These are phyloP conservation scores for Amphilophus citrinellus DNA, from an alignment of 2,113 vertebrate genomes.

Conservation along the genomic window DNA sequence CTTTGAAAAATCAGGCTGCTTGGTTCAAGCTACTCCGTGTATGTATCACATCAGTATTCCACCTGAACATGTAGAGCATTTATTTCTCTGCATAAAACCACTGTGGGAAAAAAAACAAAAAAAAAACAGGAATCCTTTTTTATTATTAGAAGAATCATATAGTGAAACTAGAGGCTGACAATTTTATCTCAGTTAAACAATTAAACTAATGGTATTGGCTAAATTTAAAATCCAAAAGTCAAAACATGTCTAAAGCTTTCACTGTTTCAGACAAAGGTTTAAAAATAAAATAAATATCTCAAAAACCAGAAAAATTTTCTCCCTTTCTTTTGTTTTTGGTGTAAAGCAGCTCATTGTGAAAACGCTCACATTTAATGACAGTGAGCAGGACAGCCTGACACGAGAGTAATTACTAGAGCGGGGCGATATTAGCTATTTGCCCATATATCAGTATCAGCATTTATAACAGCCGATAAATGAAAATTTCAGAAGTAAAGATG, in stretches of 20 bases:
- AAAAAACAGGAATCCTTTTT: not conserved
- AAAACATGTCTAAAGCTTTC: not conserved
- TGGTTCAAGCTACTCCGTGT: not conserved
- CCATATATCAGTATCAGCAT: not conserved
- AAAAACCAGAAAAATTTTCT: not conserved
- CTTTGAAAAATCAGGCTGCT: constrained; percentile 22
- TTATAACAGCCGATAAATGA: not conserved
- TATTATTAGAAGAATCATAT: not conserved
- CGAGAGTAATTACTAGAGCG: not conserved
- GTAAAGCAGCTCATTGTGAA: not conserved
- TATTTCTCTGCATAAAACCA: not conserved
- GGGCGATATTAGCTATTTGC: not conserved
- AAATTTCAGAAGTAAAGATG: not conserved
- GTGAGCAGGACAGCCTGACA: not conserved
- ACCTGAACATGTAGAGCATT: not conserved
- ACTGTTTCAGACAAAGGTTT: too few relatives aligned
- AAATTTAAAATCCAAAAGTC: not conserved
- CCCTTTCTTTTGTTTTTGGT: not conserved
- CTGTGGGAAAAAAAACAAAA: not conserved
- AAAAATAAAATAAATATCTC: not conserved
- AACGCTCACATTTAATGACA: not conserved
- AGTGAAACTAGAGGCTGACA: not conserved
- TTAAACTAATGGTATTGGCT: not conserved
- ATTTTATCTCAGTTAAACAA: not conserved
- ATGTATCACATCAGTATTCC: not conserved